Percentiles rank a stretch among this genome's conserved stretches.
phyloP scores from a whole-genome alignment of 2,113 vertebrate species.

The Suricata suricatta region DNA sequence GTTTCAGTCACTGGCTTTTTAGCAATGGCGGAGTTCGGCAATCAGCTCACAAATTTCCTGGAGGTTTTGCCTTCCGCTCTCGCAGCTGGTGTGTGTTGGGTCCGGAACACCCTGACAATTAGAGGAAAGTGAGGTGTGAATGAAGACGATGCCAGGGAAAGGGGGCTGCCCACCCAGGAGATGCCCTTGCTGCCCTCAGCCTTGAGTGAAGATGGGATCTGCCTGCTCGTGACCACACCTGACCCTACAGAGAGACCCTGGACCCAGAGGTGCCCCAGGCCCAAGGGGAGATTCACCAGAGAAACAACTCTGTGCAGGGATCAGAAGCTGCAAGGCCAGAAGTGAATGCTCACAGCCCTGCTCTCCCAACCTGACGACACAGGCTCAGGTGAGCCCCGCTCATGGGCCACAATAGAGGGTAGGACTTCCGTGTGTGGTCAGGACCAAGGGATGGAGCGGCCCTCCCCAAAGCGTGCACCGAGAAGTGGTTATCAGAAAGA shows the following conservation, averaged over 20 bases:
- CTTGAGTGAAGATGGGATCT: too few species aligned
- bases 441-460: background rate
- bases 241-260: background rate
- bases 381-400: background rate
- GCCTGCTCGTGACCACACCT: background rate
- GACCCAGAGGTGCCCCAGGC: background rate
- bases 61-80: background rate
- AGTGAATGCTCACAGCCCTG: background rate
- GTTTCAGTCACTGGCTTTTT: background rate
- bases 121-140: background rate
- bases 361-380: background rate
- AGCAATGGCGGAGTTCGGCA: background rate
- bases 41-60: background rate
- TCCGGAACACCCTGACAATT: background rate
- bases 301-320: background rate
- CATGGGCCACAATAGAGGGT: background rate
- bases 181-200: background rate
- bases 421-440: fast-evolving
- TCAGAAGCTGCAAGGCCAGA: background rate
- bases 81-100: fast-evolving
- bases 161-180: background rate
- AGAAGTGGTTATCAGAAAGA: background rate
- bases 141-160: background rate
- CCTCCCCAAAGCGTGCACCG: background rate
- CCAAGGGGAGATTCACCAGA: background rate